Percentiles rank a stretch among this genome's conserved stretches.
Conservation (phyloP, 1,140 invertebrate species). For the Arctopsyche grandis region DNA sequence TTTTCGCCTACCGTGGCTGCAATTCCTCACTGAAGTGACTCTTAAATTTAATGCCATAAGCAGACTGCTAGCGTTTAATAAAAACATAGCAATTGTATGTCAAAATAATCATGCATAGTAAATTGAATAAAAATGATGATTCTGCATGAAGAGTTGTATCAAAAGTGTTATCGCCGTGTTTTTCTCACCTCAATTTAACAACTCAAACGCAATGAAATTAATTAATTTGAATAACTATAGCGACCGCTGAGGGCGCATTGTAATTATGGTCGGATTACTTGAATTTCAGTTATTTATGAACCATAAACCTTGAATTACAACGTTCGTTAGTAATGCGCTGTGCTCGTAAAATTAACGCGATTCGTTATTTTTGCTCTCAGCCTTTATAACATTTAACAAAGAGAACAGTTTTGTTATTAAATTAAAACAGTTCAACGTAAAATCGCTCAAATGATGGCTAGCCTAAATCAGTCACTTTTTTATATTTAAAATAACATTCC, state of each 20-base stretch:
- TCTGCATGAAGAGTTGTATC: too few relatives aligned
- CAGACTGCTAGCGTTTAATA: too few relatives aligned
- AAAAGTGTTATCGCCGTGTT: neutral
- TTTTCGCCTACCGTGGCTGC: too few relatives aligned
- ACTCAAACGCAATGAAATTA: neutral
- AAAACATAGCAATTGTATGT: too few relatives aligned
- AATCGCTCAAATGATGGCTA: too few relatives aligned
- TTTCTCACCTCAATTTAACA: neutral
- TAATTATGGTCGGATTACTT: slow-evolving; percentile 10
- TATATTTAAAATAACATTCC: too few relatives aligned
- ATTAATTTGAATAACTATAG: slow-evolving; percentile 5
- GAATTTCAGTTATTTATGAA: slow-evolving; percentile 17
- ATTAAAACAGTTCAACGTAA: too few relatives aligned
- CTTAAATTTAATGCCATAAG: too few relatives aligned
- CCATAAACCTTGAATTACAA: slow-evolving; percentile 18
- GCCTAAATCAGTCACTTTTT: too few relatives aligned
- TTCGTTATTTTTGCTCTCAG: neutral
- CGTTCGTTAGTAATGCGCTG: slow-evolving; percentile 16
- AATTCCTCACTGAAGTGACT: too few relatives aligned
- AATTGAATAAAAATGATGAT: slow-evolving; percentile 38
- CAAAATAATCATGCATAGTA: too few relatives aligned
- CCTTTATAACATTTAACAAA: neutral
- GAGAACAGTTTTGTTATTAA: too few relatives aligned
- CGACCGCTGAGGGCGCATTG: slow-evolving; percentile 6
- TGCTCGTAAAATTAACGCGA: slow-evolving; percentile 14